These are phyloP conservation scores for Gnathonemus longibarbis DNA, from an alignment of 2,113 vertebrate genomes.

Conservation along the genomic window DNA sequence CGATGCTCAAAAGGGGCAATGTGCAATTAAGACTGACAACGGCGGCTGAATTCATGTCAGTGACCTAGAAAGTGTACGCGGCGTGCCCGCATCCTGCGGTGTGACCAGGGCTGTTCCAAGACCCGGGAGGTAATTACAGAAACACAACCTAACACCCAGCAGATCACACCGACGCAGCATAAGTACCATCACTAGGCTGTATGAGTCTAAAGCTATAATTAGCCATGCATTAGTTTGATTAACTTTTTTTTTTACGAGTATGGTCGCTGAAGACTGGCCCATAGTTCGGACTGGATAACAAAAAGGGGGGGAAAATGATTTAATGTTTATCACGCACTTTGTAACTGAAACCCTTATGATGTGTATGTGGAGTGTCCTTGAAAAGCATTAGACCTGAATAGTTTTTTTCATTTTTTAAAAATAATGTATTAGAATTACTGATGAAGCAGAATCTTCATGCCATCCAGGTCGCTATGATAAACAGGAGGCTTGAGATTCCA, in stretches of 20 bases:
- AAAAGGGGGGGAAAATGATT: background rate
- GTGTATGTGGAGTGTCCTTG: background rate
- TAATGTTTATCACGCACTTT: background rate
- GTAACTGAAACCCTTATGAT: background rate
- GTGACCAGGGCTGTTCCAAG: constrained; percentile 9
- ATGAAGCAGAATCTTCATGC: constrained; percentile 29
- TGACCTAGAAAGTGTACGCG: background rate
- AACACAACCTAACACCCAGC: constrained; percentile 55
- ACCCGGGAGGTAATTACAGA: constrained; percentile 46
- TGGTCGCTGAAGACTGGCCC: constrained; percentile 38
- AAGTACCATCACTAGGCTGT: constrained; percentile 62
- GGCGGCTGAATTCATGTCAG: background rate
- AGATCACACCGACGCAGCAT: constrained; percentile 61
- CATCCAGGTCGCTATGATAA: constrained; percentile 44
- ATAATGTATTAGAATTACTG: constrained; percentile 10
- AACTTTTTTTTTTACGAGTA: constrained; percentile 13
- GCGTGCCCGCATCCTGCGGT: background rate
- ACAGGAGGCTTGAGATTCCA: constrained; percentile 46
- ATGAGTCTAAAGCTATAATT: constrained; percentile 61
- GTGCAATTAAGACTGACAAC: background rate
- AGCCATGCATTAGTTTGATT: constrained; percentile 43
- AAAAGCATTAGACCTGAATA: background rate
- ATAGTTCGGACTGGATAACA: background rate
- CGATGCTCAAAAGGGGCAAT: background rate
- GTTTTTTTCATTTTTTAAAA: background rate